A percentile compares a stretch with the other conserved stretches of the same genome.
Evolutionary conservation across 2,113 vertebrate genomes (phyloP).

Genomic region (Holacanthus passer): DNA sequence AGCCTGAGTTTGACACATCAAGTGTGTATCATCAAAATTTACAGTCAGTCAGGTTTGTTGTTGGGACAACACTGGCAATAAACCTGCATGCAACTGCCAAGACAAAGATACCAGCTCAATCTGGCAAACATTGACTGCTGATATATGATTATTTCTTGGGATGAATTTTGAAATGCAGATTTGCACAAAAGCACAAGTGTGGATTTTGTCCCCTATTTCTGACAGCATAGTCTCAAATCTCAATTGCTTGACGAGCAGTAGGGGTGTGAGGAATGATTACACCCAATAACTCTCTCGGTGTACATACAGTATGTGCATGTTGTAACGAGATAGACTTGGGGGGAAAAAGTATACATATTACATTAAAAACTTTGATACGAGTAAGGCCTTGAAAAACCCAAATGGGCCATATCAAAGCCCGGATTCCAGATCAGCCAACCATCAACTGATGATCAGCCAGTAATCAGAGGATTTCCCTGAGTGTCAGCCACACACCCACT

Average conservation of each 20-base stretch:
- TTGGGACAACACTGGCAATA: too few species aligned
- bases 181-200: background rate
- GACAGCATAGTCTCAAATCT: background rate
- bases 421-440: slow-evolving; percentile 6
- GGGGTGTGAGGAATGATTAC: too few species aligned
- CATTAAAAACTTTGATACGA: too few species aligned
- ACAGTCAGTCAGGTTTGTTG: too few species aligned
- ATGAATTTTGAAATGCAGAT: background rate
- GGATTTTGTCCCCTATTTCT: background rate
- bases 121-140: too few species aligned
- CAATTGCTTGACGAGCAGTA: background rate
- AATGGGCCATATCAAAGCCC: too few species aligned
- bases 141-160: background rate
- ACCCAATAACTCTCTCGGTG: background rate
- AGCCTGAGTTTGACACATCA: too few species aligned
- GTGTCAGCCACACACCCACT: background rate
- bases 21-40: too few species aligned
- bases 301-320: background rate
- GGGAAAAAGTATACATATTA: too few species aligned
- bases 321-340: too few species aligned
- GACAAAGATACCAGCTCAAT: too few species aligned
- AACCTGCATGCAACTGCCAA: too few species aligned
- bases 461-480: background rate
- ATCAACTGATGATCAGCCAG: slow-evolving; percentile 1
- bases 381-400: background rate